phyloP scores from a whole-genome alignment of 1,140 invertebrate species.

The Achatina immaculata region DNA sequence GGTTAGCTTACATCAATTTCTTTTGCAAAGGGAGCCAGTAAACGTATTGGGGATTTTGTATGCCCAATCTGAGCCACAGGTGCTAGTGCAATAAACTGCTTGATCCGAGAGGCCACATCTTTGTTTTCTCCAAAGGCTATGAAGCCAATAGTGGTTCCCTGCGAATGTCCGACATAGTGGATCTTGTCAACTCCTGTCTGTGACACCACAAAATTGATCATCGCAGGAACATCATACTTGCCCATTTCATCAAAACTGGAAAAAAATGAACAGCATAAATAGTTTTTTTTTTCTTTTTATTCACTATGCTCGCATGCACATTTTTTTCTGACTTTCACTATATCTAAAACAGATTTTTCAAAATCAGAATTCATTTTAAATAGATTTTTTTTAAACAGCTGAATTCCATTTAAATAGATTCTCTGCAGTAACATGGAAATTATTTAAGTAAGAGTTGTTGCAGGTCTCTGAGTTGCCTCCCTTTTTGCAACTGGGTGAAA shows the following conservation, averaged over 20 bases:
- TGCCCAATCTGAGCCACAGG: conserved; percentile 82
- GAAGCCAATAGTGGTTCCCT: conserved; percentile 76
- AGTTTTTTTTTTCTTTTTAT: too few species aligned
- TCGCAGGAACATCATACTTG: conserved; percentile 79
- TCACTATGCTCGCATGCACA: too few species aligned
- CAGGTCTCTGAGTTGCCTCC: too few species aligned
- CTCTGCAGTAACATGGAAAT: too few species aligned
- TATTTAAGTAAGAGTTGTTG: too few species aligned
- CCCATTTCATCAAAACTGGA: conserved; percentile 84
- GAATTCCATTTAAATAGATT: too few species aligned
- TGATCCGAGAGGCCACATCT: conserved; percentile 55
- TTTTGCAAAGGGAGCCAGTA: conserved; percentile 66
- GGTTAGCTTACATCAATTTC: conserved; percentile 61
- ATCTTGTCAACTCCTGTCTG: conserved; percentile 74
- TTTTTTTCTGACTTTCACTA: too few species aligned
- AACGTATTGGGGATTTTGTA: conserved; percentile 77
- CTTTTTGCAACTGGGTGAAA: too few species aligned
- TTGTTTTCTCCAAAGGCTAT: conserved; percentile 63
- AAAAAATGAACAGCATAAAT: background rate
- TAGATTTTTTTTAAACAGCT: too few species aligned
- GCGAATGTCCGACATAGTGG: conserved; percentile 81
- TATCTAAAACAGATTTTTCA: too few species aligned
- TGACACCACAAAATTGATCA: conserved; percentile 78
- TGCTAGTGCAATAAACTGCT: conserved; percentile 77
- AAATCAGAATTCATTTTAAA: too few species aligned